Conservation (phyloP, 2,113 vertebrate species). For the Struthidea cinerea region DNA sequence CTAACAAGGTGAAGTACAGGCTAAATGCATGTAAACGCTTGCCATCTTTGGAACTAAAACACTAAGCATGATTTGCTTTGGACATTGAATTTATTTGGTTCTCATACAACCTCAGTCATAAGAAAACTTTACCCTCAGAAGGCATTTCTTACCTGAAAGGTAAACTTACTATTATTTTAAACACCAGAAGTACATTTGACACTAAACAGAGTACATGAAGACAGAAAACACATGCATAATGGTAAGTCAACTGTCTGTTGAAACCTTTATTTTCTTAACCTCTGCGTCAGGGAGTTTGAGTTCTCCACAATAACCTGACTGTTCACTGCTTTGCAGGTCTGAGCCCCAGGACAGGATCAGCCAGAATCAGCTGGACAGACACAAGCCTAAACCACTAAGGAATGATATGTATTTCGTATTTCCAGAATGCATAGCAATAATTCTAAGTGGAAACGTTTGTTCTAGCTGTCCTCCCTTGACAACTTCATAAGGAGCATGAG, state of each 20-base stretch:
- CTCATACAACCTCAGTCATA: background rate
- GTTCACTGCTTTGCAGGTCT: background rate
- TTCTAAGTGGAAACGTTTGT: background rate
- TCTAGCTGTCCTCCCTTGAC: background rate
- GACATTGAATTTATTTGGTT: background rate
- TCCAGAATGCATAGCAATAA: background rate
- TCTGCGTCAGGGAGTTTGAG: background rate
- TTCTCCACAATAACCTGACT: background rate
- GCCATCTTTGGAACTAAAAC: background rate
- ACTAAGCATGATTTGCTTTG: background rate
- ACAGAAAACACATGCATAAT: background rate
- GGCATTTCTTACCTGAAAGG: background rate
- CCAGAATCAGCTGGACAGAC: background rate
- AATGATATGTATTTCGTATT: background rate
- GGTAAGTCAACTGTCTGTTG: background rate
- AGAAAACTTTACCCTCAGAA: background rate
- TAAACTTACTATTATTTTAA: background rate
- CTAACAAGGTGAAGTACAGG: background rate
- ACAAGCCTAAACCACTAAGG: background rate
- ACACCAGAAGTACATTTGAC: background rate
- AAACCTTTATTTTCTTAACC: background rate
- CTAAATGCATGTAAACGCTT: accelerated
- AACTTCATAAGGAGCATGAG: background rate
- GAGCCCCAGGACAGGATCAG: background rate
- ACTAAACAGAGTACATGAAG: background rate